A percentile compares a stretch with the other conserved stretches of the same genome.
These are phyloP conservation scores for Actinemys pallida DNA, from an alignment of 2,113 vertebrate species.

Conservation along the genomic window DNA sequence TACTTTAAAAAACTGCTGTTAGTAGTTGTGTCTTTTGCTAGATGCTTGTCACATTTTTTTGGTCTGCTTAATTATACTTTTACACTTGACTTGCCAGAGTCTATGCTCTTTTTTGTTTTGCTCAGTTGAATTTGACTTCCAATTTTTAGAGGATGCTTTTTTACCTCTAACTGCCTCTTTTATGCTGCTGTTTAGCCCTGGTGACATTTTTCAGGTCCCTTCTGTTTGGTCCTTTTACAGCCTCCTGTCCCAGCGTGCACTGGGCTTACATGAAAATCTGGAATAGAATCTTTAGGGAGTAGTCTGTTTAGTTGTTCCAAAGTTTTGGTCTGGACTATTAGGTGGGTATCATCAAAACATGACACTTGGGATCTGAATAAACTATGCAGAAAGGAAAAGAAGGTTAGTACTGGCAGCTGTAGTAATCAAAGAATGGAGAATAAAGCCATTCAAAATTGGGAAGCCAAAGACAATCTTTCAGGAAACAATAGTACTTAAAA, in stretches of 20 bases:
- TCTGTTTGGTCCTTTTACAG: too few species aligned
- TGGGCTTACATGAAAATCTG: neutral
- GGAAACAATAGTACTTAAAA: neutral
- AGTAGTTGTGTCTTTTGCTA: too few species aligned
- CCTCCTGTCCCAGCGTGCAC: neutral
- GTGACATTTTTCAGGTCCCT: too few species aligned
- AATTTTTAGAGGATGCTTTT: too few species aligned
- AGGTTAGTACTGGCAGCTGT: accelerated
- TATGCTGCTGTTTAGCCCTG: too few species aligned
- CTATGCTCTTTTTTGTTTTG: too few species aligned
- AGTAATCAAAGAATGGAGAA: neutral
- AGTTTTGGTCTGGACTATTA: neutral
- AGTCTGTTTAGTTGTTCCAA: neutral
- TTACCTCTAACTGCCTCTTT: too few species aligned
- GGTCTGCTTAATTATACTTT: too few species aligned
- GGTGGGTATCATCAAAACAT: neutral
- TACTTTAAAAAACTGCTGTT: too few species aligned
- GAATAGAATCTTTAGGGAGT: neutral
- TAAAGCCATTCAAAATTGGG: neutral
- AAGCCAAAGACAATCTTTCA: neutral
- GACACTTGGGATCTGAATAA: neutral
- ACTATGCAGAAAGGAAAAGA: neutral
- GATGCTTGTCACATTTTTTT: too few species aligned
- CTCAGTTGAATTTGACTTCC: too few species aligned
- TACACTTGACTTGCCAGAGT: too few species aligned